Conservation (phyloP, 2,797 vertebrate species). For the Rhabdomys pumilio region DNA sequence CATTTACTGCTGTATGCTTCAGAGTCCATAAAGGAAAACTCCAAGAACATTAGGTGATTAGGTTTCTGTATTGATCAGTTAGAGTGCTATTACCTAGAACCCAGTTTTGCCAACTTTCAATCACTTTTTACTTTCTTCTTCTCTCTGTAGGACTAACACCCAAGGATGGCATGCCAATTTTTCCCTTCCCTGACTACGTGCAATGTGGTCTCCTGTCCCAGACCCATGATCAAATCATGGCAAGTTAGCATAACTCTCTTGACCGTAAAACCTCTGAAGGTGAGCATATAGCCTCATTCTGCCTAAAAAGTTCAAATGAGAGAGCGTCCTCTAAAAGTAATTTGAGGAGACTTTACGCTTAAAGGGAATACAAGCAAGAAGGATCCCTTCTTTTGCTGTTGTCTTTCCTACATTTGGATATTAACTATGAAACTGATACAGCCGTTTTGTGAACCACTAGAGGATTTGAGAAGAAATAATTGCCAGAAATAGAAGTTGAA, state of each 20-base stretch:
- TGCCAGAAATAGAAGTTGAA: neutral
- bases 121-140: slow-evolving; percentile 46
- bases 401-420: neutral
- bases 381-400: fast-evolving
- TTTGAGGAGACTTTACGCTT: neutral
- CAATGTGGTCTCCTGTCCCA: neutral
- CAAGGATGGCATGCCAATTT: neutral
- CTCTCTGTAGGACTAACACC: neutral
- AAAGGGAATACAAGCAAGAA: neutral
- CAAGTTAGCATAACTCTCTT: neutral
- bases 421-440: neutral
- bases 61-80: neutral
- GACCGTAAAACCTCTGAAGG: neutral
- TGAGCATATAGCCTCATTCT: neutral
- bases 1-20: neutral
- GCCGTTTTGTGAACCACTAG: neutral
- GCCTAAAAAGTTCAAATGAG: neutral
- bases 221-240: neutral
- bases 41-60: slow-evolving; percentile 16
- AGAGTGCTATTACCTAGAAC: neutral
- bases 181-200: neutral
- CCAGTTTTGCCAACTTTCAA: neutral
- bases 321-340: neutral
- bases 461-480: neutral
- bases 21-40: neutral